Evolutionary conservation across 1,140 invertebrate species (phyloP), one percentile per base, ranked within the genome.

Genomic region (Archegozetes longisetosus): DNA sequence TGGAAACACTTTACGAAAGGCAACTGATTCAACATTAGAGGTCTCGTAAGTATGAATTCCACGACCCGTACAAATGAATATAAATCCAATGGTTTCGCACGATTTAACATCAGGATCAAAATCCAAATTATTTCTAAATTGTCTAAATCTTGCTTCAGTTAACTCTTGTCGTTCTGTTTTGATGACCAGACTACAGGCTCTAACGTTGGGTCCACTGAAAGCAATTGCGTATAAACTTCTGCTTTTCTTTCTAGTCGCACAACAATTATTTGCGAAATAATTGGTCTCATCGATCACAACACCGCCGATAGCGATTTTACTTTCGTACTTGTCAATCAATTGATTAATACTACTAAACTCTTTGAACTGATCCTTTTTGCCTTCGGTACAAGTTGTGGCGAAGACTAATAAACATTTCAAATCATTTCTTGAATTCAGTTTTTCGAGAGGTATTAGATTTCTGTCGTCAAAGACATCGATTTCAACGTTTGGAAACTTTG

Each of bases 1-100:
- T 0, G 80, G 80, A 67, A 81, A 82, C 24, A 75, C 63, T 66
- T 73, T 75, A 56, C 72, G 72, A 65, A 82, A 82, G 6, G 76
- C 69, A n/a, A 62, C 62, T 1, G 78, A 73, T 67, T 82, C 81
- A 1, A 78, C 72, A 64, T 79, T 71, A 9, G 67, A 55, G 17
- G 70, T 66, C 0, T 67, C 25, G 51, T 75, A 72, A 62, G 73
- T 68, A 12, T 61, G 26, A 40, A 53, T 32, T 1, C 78, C 79
- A 24, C 80, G 67, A 3, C 73, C 78, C 32, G 72, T 69, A 64
- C 80, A 82, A 0, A 77, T 74, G 69, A 80, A 79, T 77, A 81
- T 80, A 52, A 80, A 74, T 40, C 72, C 79, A 58, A 79, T 67
- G 53, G 70, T 73, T 40, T 40, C 32, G 32, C 32, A 40, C 17